A percentile compares a stretch with the other conserved stretches of the same genome.
These are phyloP conservation scores for Protobothrops flavoviridis DNA, from an alignment of 2,113 vertebrate species.

Conservation along the genomic window DNA sequence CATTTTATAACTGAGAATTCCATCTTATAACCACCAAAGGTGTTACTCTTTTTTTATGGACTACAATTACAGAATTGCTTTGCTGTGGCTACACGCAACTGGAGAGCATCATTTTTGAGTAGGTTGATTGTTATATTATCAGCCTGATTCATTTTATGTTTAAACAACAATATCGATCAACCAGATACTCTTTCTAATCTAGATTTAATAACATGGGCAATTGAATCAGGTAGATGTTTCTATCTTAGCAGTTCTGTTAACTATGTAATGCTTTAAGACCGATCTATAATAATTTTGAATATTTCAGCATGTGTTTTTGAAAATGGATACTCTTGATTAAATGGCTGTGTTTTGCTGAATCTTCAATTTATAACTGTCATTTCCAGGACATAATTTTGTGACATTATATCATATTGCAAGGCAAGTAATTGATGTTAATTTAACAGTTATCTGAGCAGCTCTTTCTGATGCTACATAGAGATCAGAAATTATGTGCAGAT, in stretches of 20 bases:
- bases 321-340: constrained; percentile 47
- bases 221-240: background rate
- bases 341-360: constrained; percentile 54
- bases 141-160: background rate
- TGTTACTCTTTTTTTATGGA: background rate
- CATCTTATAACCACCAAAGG: background rate
- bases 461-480: constrained; percentile 48
- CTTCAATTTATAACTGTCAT: constrained; percentile 56
- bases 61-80: background rate
- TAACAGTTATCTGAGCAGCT: constrained; percentile 48
- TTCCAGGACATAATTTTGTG: constrained; percentile 44
- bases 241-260: constrained; percentile 11
- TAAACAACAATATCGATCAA: constrained; percentile 15
- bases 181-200: constrained; percentile 7
- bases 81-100: background rate
- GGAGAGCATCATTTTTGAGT: background rate
- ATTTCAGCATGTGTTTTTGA: constrained; percentile 45
- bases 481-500: constrained; percentile 50
- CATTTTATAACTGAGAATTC: background rate
- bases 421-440: constrained; percentile 44
- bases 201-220: constrained; percentile 12
- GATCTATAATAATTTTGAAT: constrained; percentile 24
- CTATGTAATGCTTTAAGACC: constrained; percentile 45
- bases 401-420: constrained; percentile 45
- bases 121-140: background rate